These are phyloP conservation scores for Alentia gelatinosa DNA, from an alignment of 2,888 invertebrate species.

Conservation along the genomic window DNA sequence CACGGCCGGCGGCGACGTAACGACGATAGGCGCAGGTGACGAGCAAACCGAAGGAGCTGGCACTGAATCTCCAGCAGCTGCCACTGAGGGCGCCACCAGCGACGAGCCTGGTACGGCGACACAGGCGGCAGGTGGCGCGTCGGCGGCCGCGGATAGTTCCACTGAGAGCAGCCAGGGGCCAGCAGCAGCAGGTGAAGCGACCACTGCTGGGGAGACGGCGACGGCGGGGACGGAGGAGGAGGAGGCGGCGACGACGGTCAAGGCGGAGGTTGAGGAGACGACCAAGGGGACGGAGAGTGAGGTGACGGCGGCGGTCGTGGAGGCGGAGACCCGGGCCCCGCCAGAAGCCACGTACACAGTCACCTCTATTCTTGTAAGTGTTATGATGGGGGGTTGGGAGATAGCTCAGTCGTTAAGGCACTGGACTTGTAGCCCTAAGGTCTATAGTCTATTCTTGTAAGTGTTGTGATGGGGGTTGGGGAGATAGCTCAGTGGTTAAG, in stretches of 20 bases:
- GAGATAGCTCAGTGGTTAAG: too few species aligned
- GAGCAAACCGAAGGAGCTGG: background rate
- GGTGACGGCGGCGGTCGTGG: background rate
- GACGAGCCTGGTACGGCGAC: background rate
- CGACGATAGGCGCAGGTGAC: background rate
- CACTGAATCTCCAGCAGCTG: background rate
- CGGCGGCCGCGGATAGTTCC: background rate
- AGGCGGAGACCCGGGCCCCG: background rate
- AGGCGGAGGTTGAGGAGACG: background rate
- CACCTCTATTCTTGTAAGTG: background rate
- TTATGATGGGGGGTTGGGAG: background rate
- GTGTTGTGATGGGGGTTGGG: too few species aligned
- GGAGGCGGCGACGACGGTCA: background rate
- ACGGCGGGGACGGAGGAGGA: background rate
- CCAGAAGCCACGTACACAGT: conserved; percentile 30
- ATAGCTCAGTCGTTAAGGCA: background rate
- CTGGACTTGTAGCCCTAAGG: too few species aligned
- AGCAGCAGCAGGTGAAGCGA: background rate
- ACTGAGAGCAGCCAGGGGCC: background rate
- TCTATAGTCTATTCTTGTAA: background rate
- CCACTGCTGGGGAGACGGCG: background rate
- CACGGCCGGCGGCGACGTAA: background rate
- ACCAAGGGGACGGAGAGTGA: background rate
- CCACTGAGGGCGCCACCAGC: background rate
- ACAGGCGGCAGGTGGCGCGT: background rate